Evolutionary conservation across 2,113 vertebrate species (phyloP), one percentile per base, ranked within the genome.

Genomic region (Sebastes fasciatus): DNA sequence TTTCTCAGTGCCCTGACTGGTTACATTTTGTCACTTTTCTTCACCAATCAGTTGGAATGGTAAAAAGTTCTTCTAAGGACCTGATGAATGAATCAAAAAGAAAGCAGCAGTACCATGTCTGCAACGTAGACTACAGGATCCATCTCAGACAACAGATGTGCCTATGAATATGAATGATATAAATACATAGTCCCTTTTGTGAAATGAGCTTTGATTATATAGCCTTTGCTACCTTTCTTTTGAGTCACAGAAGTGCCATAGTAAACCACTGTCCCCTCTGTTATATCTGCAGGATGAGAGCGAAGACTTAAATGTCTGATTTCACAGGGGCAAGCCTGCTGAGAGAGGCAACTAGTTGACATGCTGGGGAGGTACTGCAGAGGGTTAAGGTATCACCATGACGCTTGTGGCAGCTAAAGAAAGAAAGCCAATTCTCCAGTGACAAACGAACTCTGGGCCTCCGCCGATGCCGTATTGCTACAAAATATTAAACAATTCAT

Each of bases 401-500:
- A 74, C 1, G 1, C 75, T 75, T 67, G 74, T 55, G 77, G 58
- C 73, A 55, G 67, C 40, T 14, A 17, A 74, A 64, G 12, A 85
- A 82, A 55, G 34, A 77, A 76, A 79, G 73, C 63, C 64, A 86
- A 87, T 85, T 90, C 52, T 72, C 42, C 13, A 0, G 19, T 42
- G 58, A 83, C 66, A 63, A 74, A 70, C 55, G 3, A 43, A 58
- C 68, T 72, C 40, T 49, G 45, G 57, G 60, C 78, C 68, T 70
- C 10, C 6, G 23, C 65, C 58, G 51, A 82, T 78, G 73, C 73
- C 57, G 79, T 74, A 48, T 61, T 76, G 60, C 68, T 62, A 19
- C 52, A 79, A 87, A 92, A 89, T 85, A 93, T 92, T 87, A 69
- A 82, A 84, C 90, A 84, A 90, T 90, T 91, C 85, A 64, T 80